Evolutionary conservation across 2,113 vertebrate genomes (phyloP), one percentile per base, ranked within the genome.

Genomic region (Accipiter cooperii): DNA sequence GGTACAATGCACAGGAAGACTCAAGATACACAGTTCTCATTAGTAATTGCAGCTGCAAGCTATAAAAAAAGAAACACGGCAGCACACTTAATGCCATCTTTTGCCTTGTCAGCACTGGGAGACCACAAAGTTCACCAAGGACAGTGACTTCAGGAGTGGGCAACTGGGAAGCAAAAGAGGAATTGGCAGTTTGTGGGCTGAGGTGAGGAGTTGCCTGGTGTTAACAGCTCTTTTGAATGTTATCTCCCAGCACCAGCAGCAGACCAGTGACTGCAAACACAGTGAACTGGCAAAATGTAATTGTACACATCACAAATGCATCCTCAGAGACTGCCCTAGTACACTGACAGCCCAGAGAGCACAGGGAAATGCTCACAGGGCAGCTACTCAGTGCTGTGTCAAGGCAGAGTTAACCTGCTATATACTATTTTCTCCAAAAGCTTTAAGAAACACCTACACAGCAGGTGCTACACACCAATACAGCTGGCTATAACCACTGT

Each of bases 21-120:
- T 42, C 18, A 8, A n/a, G 4, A 36, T 1, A 3, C 0, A 3
- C 34, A 44, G 15, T 2, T 69, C 44, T 64, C 63, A 17, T 8
- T 17, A 47, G 18, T 11, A 47, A 83, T 0, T 73, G 78, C 36
- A 49, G 44, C 80, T 76, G 61, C 26, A 64, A 91, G 31, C 68
- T 60, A 29, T 5, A 15, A 40, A 42, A 47, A 66, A 64, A 71
- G 29, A 54, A 76, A 52, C 16, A 29, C 0, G 2, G 34, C 64
- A 71, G 51, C 49, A 66, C 17, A 28, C 2, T 9, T 22, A 76
- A 46, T 9, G 17, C 17, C 46, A 19, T 18, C 38, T 55, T 85
- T n/a, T 70, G n/a, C 49, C 58, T 40, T 31, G 46, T 66, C 76
- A 77, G 68, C 75, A 77, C 79, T 18, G 5, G 16, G 46, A 14